Percentiles rank a stretch among this genome's conserved stretches.
phyloP scores from a whole-genome alignment of 1,140 invertebrate species.

The Apis mellifera region Amel_HAv3.1 CM009936.2:9480501-9481000 shows the following conservation, averaged over 20 bases:
- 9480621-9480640: too few species aligned
- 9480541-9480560: too few species aligned
- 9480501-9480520: too few species aligned
- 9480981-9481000: background rate
- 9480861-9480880: background rate
- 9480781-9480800: background rate
- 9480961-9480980: background rate
- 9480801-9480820: background rate
- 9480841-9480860: constrained; percentile 33
- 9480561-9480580: too few species aligned
- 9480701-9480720: too few species aligned
- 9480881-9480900: background rate
- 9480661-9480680: too few species aligned
- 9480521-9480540: too few species aligned
- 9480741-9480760: background rate
- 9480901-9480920: constrained; percentile 28
- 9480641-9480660: too few species aligned
- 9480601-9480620: too few species aligned
- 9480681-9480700: too few species aligned
- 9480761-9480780: background rate
- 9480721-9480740: too few species aligned
- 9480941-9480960: constrained; percentile 14
- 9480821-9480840: constrained; percentile 29
- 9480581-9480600: too few species aligned
- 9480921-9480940: background rate